Percentiles rank a stretch among this genome's conserved stretches.
Conservation (phyloP, 1,140 invertebrate genomes). For the Lucilia sericata region DNA sequence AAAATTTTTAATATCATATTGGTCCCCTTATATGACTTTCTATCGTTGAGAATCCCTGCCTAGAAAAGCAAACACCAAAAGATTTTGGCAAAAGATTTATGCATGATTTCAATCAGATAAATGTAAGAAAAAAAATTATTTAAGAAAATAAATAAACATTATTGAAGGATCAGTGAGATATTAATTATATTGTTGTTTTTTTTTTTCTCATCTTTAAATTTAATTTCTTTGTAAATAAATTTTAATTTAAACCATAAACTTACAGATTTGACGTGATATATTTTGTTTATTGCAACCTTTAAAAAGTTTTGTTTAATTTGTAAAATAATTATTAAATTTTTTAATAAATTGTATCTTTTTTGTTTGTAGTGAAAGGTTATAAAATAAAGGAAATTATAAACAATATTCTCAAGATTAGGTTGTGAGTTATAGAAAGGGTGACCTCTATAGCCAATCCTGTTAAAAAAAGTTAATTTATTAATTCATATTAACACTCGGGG, state of each 20-base stretch:
- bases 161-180: conserved; percentile 38
- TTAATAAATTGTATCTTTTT: too few species aligned
- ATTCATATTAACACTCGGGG: too few species aligned
- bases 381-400: too few species aligned
- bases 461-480: too few species aligned
- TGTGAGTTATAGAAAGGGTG: too few species aligned
- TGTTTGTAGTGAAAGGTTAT: too few species aligned
- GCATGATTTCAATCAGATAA: conserved; percentile 43
- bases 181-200: conserved; percentile 21
- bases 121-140: conserved; percentile 10
- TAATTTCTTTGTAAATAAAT: conserved; percentile 11
- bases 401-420: too few species aligned
- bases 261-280: not conserved
- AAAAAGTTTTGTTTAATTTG: too few species aligned
- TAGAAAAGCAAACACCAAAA: not conserved
- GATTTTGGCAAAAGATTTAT: conserved; percentile 37
- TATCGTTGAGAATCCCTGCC: not conserved
- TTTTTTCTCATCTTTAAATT: not conserved
- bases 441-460: too few species aligned
- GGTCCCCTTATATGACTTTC: not conserved
- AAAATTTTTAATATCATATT: too few species aligned
- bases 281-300: too few species aligned
- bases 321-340: too few species aligned
- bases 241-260: conserved; percentile 9
- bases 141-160: conserved; percentile 37